A percentile compares a stretch with the other conserved stretches of the same genome.
These are phyloP conservation scores for Andrena minutula DNA, from an alignment of 2,888 invertebrate species.

Conservation along the genomic window DNA sequence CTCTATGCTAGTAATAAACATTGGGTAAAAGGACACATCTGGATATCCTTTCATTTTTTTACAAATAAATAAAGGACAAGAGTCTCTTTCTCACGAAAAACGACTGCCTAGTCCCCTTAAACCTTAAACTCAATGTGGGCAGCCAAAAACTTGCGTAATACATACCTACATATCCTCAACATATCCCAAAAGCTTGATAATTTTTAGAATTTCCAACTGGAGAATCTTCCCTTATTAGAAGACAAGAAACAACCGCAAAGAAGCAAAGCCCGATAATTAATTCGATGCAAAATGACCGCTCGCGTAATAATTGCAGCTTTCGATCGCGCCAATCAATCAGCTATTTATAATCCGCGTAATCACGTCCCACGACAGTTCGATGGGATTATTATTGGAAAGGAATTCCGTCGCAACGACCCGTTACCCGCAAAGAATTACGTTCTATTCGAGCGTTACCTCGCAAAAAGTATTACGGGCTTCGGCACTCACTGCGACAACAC, in stretches of 20 bases:
- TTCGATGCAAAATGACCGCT: conserved; percentile 58
- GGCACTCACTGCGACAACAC: background rate
- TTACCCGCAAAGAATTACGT: conserved; percentile 24
- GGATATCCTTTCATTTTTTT: no score
- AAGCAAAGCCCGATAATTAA: conserved; percentile 54
- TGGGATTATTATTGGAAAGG: conserved; percentile 76
- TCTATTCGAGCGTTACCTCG: conserved; percentile 16
- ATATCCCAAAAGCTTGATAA: no score
- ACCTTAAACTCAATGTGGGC: no score
- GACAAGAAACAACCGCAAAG: conserved; percentile 11
- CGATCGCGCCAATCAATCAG: conserved; percentile 68
- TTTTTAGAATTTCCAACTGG: no score
- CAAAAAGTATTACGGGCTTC: background rate
- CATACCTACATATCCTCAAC: no score
- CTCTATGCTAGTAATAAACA: no score
- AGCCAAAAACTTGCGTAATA: no score
- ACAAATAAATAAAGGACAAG: no score
- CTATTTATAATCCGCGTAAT: conserved; percentile 75
- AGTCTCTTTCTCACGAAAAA: no score
- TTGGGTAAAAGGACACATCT: no score
- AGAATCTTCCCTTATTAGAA: no score
- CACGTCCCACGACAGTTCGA: conserved; percentile 74
- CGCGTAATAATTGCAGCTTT: conserved; percentile 66
- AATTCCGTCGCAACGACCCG: conserved; percentile 71
- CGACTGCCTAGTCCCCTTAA: no score